Conservation (phyloP, 2,888 invertebrate genomes). For the Caenorhabditis wallacei region DNA sequence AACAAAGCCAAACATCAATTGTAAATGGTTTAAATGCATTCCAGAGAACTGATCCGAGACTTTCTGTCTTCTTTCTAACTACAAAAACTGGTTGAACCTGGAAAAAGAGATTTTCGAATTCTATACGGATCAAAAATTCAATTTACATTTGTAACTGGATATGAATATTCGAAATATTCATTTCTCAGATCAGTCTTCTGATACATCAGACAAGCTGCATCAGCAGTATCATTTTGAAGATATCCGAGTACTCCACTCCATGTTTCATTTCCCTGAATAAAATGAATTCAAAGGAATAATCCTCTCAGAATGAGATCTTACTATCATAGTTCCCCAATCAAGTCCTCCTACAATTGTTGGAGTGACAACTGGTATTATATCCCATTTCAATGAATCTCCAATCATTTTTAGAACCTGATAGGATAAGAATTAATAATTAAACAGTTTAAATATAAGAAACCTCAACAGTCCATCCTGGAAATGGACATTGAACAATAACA, state of each 20-base stretch:
- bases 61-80: slow-evolving; percentile 55
- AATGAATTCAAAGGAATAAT: not conserved
- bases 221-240: slow-evolving; percentile 74
- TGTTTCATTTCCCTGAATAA: slow-evolving; percentile 38
- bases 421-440: no score
- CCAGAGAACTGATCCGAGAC: slow-evolving; percentile 72
- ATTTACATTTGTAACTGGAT: slow-evolving; percentile 73
- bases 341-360: slow-evolving; percentile 62
- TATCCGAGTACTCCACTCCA: slow-evolving; percentile 77
- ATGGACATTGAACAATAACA: slow-evolving; percentile 74
- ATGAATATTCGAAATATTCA: slow-evolving; percentile 73
- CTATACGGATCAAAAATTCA: not conserved
- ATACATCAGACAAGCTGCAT: slow-evolving; percentile 73
- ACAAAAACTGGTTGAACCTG: slow-evolving; percentile 73
- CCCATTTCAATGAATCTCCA: slow-evolving; percentile 55
- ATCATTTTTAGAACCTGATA: slow-evolving; percentile 67
- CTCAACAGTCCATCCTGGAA: slow-evolving; percentile 77
- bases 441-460: slow-evolving; percentile 41
- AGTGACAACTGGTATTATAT: slow-evolving; percentile 59
- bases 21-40: slow-evolving; percentile 78
- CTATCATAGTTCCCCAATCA: slow-evolving; percentile 68
- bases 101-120: slow-evolving; percentile 1
- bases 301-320: not conserved
- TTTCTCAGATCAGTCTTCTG: slow-evolving; percentile 73
- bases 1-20: slow-evolving; percentile 67